These are phyloP conservation scores for Cochlearius cochlearius DNA, from an alignment of 2,113 vertebrate genomes.

Conservation along the genomic window DNA sequence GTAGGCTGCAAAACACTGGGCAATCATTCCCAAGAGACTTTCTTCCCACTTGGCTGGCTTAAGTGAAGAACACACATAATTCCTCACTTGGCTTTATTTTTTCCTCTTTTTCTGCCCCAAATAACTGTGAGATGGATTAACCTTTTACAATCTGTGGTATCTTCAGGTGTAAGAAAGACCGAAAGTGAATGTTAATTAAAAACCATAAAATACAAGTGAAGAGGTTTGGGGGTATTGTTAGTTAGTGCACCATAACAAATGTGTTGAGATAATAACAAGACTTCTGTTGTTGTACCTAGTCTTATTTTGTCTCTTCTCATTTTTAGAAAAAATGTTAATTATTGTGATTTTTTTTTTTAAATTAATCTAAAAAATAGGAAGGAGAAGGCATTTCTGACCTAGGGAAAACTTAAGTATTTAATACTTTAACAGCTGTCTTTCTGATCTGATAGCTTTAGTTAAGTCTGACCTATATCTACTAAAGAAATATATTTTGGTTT, in stretches of 20 bases:
- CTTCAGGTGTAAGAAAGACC: not conserved
- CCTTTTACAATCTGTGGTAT: not conserved
- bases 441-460: not conserved
- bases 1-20: not conserved
- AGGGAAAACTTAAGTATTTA: not conserved
- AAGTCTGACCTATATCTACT: not conserved
- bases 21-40: not conserved
- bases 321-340: not conserved
- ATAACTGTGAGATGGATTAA: not conserved
- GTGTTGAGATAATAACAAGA: not conserved
- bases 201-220: not conserved
- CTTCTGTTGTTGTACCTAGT: not conserved
- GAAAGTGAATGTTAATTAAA: not conserved
- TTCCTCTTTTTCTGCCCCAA: not conserved
- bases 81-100: not conserved
- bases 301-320: not conserved
- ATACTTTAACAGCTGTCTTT: not conserved
- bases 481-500: not conserved
- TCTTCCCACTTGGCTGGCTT: not conserved
- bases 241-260: not conserved
- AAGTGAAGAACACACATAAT: not conserved
- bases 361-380: not conserved
- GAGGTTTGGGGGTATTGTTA: not conserved
- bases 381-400: not conserved
- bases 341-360: not conserved